These are phyloP conservation scores for Martes martes DNA, from an alignment of 2,113 vertebrate genomes.

Conservation along the genomic window DNA sequence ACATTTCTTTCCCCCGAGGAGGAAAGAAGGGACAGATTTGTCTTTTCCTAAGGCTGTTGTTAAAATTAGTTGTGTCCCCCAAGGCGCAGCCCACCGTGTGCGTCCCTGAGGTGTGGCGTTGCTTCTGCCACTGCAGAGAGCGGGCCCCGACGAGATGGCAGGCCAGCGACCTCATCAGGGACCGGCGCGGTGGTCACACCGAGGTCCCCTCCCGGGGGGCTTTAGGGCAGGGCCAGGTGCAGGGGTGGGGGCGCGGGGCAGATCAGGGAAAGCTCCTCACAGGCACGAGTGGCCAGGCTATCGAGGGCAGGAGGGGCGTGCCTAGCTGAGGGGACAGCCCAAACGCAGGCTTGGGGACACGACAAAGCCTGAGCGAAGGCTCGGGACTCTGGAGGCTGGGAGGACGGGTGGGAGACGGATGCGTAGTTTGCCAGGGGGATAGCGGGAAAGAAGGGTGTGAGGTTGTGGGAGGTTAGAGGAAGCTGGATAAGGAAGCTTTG, in stretches of 20 bases:
- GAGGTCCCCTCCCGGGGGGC: background rate
- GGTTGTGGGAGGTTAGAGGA: fast-evolving
- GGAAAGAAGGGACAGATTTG: background rate
- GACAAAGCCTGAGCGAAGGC: background rate
- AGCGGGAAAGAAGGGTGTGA: too few relatives aligned
- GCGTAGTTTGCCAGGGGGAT: background rate
- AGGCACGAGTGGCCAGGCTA: background rate
- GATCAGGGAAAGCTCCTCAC: too few relatives aligned
- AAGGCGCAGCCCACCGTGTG: background rate
- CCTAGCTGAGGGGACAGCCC: background rate
- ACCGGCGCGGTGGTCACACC: background rate
- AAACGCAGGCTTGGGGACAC: fast-evolving
- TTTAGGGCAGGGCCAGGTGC: too few relatives aligned
- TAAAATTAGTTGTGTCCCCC: background rate
- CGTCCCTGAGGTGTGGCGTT: background rate
- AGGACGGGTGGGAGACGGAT: fast-evolving
- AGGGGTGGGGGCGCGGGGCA: fast-evolving
- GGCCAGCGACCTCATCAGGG: too few relatives aligned
- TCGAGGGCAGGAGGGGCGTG: background rate
- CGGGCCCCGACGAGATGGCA: fast-evolving
- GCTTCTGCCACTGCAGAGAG: fast-evolving
- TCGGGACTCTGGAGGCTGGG: background rate
- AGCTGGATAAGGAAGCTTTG: background rate
- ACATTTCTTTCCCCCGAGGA: background rate
- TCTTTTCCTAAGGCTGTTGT: slow-evolving; percentile 45